Conservation (phyloP, 2,797 vertebrate genomes). For the Paedocypris micromegethes region DNA sequence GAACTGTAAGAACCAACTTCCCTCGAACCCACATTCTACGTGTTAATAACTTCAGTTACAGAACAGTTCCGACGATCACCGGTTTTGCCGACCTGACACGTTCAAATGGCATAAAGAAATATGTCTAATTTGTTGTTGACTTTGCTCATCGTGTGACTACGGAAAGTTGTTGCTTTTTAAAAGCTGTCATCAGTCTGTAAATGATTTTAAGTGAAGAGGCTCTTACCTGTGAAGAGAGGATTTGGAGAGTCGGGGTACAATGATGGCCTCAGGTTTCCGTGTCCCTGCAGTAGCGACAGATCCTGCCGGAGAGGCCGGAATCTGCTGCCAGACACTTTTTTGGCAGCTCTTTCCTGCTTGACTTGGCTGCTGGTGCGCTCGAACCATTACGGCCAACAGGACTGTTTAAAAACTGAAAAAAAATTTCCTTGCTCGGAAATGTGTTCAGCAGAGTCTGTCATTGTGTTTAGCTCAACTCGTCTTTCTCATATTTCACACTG, state of each 20-base stretch:
- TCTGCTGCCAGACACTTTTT: conserved; percentile 68
- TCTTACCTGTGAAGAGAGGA: conserved; percentile 46
- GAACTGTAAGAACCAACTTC: too few relatives aligned
- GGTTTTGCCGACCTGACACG: too few relatives aligned
- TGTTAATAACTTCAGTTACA: too few relatives aligned
- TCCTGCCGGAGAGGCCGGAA: conserved; percentile 60
- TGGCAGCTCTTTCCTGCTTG: conserved; percentile 64
- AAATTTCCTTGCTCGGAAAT: conserved; percentile 56
- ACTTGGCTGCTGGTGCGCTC: conserved; percentile 59
- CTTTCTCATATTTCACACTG: conserved; percentile 22
- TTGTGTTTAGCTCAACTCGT: conserved; percentile 43
- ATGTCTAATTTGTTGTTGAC: too few relatives aligned
- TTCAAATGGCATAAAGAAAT: too few relatives aligned
- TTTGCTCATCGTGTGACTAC: too few relatives aligned
- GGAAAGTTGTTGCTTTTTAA: background rate
- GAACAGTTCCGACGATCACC: too few relatives aligned
- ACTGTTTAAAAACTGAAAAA: conserved; percentile 41
- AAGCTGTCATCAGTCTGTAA: background rate
- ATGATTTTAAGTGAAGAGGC: conserved; percentile 41
- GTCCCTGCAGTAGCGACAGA: conserved; percentile 59
- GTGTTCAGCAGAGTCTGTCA: conserved; percentile 53
- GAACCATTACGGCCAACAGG: conserved; percentile 58
- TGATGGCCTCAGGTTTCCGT: conserved; percentile 63
- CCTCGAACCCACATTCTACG: too few relatives aligned
- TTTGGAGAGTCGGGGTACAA: conserved; percentile 58